Evolutionary conservation across 2,888 invertebrate genomes (phyloP), one percentile per base, ranked within the genome.

Genomic region (Druceiella hillmani): DNA sequence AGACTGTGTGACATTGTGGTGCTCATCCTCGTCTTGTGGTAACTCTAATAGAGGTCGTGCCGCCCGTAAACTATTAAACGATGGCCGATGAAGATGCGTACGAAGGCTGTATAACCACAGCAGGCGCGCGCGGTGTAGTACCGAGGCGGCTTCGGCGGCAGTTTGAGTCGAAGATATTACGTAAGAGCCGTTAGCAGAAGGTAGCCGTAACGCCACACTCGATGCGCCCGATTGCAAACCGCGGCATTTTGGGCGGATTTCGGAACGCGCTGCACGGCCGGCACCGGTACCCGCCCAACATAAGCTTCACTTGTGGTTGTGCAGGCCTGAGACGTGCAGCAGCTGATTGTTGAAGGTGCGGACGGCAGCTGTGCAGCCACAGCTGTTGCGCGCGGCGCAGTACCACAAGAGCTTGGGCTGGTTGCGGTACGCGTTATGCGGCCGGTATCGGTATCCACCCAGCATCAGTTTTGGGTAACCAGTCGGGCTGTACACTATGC

Each of bases 401-500:
- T 70, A 69, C 69, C 69, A 70, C 30, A 70, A 49, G 22, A 67
- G 56, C 45, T 58, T 62, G 2, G 64, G 62, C 47, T 62, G 62
- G 39, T 67, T 66, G 35, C 69, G 57, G 44, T 70, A 68, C 22
- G 65, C 67, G 49, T 70, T 70, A 52, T 70, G 69, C 2, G 68
- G 66, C 7, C 68, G 58, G 46, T 60, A 70, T 45, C 54, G 52
- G 50, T 66, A 68, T 33, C 67, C 67, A 43, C 62, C 51, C 45
- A 61, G 43, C 40, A 58, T 49, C 46, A 70, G 46, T 55, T 66
- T 69, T 41, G 67, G 67, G 41, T 67, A 69, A 26, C 67, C 68
- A 44, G 59, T 62, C 44, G 55, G 54, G 45, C 55, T 58, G 48
- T 61, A 56, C 53, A 65, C 58, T 45, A 65, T 55, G 54, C 57